Evolutionary conservation across 2,113 vertebrate species (phyloP).

Genomic region (Phylloscopus trochilus): DNA sequence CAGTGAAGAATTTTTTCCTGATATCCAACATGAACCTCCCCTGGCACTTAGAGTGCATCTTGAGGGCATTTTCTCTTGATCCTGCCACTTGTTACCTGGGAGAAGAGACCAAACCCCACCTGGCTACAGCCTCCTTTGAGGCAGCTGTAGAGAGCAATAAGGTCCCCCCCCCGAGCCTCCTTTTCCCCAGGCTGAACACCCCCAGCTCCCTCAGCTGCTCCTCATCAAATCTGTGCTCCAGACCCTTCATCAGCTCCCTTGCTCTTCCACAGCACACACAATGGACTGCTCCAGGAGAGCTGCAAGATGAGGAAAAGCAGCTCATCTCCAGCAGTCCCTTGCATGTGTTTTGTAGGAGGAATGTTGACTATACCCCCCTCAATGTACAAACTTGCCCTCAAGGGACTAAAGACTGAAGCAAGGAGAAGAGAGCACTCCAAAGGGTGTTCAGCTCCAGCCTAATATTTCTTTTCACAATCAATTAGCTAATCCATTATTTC

Average conservation of each 20-base stretch:
- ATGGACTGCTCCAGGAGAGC: not conserved
- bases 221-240: not conserved
- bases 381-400: not conserved
- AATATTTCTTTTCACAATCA: slow-evolving; percentile 12
- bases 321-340: not conserved
- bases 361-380: not conserved
- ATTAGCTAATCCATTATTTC: slow-evolving; percentile 29
- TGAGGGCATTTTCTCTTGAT: not conserved
- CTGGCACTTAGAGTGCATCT: not conserved
- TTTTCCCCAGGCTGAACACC: not conserved
- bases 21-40: not conserved
- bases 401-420: not conserved
- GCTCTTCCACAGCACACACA: not conserved
- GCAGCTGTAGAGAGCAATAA: too few species aligned
- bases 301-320: not conserved
- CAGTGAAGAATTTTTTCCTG: not conserved
- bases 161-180: fast-evolving
- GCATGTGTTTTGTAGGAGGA: not conserved
- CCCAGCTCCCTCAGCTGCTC: not conserved
- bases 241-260: not conserved
- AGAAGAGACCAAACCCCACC: not conserved
- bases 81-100: not conserved
- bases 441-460: not conserved
- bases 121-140: not conserved
- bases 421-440: not conserved